Base-by-base conservation (phyloP, 1,140 invertebrate genomes). In the Bombyx mandarina region DNA sequence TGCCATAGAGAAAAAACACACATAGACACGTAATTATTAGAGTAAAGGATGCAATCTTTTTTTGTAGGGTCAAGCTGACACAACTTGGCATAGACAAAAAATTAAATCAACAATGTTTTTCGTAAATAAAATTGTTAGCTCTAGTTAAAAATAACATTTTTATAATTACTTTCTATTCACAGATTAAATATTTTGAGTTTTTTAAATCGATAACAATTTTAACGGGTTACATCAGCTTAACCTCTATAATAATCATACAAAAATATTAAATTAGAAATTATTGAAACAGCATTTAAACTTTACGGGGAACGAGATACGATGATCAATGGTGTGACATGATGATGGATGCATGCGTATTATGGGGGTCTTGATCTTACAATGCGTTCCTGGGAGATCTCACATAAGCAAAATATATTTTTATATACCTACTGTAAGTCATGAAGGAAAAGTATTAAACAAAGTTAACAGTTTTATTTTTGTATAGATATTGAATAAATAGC, bases 1-100 rank as follows among this genome's bases (percentile, higher is more conserved):
- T 82, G 78, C 75, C 79, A 81, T 77, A 84, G 74, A 81, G 79
- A 79, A 71, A 73, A 81, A 79, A 56, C 22, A 68, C 72, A 85
- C 77, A 86, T 75, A 79, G 78, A 82, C 71, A 86, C 77, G 76
- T 61, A 82, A 74, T 79, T 76, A 73, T 80, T 82, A 83, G 75
- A 81, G 78, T 72, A 80, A 72, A 77, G 76, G 72, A 79, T 67
- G 76, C 78, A 77, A 71, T 71, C 63, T 64, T 54, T 64, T 64
- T 56, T 10, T 50, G 22, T 51, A 51, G 61, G 57, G 46, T 7
- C 48, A 54, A 35, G 35, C 42, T 35, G 54, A 56, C 35, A 56
- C 26, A 42, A 10, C n/a, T 7, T 42, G 22, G 10, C 12, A 6
- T 10, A 35, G 4, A 35, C 4, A 35, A 35, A 35, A 35, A 3